A percentile compares a stretch with the other conserved stretches of the same genome.
Conservation (phyloP, 2,113 vertebrate species). For the Mungos mungo region DNA sequence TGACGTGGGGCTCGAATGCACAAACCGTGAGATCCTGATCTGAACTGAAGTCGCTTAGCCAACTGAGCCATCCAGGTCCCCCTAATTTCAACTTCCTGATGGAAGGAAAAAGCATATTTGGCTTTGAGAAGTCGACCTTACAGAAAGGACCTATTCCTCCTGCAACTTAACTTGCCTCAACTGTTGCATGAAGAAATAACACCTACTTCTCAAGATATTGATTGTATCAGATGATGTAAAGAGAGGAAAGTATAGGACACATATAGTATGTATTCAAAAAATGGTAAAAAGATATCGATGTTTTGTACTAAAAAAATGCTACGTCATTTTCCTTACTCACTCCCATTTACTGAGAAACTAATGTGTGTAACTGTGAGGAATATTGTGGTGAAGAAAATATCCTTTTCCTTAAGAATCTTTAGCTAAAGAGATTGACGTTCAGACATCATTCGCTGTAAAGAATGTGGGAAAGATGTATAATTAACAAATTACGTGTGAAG, state of each 20-base stretch:
- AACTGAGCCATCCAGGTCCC: too few species aligned
- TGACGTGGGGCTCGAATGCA: too few species aligned
- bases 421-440: background rate
- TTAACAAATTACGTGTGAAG: background rate
- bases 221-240: background rate
- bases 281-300: too few species aligned
- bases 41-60: too few species aligned
- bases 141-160: background rate
- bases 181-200: background rate
- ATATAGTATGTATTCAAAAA: background rate
- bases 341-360: background rate
- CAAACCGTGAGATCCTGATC: too few species aligned
- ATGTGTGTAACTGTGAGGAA: background rate
- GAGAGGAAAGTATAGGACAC: background rate
- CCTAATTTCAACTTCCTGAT: background rate
- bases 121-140: background rate
- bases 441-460: background rate
- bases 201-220: background rate
- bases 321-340: background rate
- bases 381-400: background rate
- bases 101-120: background rate
- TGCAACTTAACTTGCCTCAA: background rate
- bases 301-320: background rate
- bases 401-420: background rate
- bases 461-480: background rate